Evolutionary conservation across 2,113 vertebrate species (phyloP).

Genomic region (Zingel zingel): DNA sequence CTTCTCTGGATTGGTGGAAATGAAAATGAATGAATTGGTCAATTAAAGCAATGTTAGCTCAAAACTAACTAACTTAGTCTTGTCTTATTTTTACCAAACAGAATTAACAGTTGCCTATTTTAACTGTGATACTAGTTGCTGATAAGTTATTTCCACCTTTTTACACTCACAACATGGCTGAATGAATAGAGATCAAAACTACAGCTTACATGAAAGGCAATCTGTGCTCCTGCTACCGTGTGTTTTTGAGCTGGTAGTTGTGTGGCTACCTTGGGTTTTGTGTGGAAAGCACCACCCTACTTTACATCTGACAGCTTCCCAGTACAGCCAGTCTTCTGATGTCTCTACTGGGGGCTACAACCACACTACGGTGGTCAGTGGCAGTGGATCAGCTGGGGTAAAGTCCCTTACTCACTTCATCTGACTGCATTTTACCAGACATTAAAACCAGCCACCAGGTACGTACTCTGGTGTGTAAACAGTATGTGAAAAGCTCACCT

Average conservation of each 20-base stretch:
- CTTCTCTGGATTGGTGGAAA: not conserved
- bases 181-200: too few species aligned
- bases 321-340: not conserved
- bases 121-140: not conserved
- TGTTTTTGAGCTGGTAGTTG: not conserved
- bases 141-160: not conserved
- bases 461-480: not conserved
- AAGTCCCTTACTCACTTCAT: not conserved
- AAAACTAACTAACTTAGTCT: too few species aligned
- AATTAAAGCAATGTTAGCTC: not conserved
- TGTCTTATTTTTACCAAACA: too few species aligned
- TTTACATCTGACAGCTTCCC: constrained; percentile 4
- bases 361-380: too few species aligned
- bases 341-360: not conserved
- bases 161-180: not conserved
- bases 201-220: too few species aligned
- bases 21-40: not conserved
- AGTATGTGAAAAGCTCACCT: constrained; percentile 85
- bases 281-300: not conserved
- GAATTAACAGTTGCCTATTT: too few species aligned
- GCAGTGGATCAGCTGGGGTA: not conserved
- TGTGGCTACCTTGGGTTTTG: too few species aligned
- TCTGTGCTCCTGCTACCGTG: not conserved
- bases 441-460: not conserved
- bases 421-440: not conserved